A percentile compares a stretch with the other conserved stretches of the same genome.
phyloP scores from a whole-genome alignment of 2,797 vertebrate species.

The Pristis pectinata region DNA sequence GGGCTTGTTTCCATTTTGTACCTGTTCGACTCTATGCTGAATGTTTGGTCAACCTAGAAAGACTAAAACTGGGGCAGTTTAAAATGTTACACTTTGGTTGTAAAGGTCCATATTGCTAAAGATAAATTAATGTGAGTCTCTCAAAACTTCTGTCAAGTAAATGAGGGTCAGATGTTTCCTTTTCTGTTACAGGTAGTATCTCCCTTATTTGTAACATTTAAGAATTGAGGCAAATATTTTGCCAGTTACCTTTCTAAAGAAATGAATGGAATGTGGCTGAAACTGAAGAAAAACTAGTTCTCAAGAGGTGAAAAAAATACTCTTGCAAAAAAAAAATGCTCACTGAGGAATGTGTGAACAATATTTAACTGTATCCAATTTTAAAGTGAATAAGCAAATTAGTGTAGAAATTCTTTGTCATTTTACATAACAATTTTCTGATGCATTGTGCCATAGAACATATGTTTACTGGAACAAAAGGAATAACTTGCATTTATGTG shows the following conservation, averaged over 20 bases:
- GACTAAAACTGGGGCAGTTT: neutral
- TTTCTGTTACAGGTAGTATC: neutral
- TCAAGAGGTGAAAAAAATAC: neutral
- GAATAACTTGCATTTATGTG: neutral
- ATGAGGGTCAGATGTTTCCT: neutral
- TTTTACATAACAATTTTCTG: neutral
- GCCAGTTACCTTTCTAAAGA: neutral
- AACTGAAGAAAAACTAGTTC: neutral
- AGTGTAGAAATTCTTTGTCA: neutral
- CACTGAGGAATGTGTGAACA: neutral
- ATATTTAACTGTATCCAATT: neutral
- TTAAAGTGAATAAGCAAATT: neutral
- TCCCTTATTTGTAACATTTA: neutral
- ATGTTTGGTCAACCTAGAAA: neutral
- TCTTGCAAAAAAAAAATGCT: neutral
- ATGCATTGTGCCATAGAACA: neutral
- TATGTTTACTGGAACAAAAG: neutral
- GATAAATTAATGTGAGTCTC: neutral
- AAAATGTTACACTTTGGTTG: neutral
- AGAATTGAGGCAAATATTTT: neutral
- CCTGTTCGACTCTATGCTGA: neutral
- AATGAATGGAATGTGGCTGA: neutral
- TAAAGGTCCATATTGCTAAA: neutral
- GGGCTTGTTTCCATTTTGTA: too few relatives aligned
- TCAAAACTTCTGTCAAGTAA: neutral